These are phyloP conservation scores for Drosophila persimilis DNA, from an alignment of 1,140 invertebrate genomes.

Conservation along the genomic window DNA sequence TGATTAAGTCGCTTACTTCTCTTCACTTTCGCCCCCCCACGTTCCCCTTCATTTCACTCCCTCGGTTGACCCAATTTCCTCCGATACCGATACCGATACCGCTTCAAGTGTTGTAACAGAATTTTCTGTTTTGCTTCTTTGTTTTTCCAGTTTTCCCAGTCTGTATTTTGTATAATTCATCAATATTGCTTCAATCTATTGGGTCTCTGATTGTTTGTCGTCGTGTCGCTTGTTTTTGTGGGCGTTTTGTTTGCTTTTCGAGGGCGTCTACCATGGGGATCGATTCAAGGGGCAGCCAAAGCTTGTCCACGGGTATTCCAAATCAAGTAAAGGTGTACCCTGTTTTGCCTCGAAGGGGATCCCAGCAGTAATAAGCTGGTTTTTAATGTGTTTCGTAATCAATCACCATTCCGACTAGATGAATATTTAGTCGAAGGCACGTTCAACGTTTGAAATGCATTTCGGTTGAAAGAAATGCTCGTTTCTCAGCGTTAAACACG, in stretches of 20 bases:
- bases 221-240: slow-evolving; percentile 25
- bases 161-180: slow-evolving; percentile 57
- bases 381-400: slow-evolving; percentile 7
- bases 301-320: too few relatives aligned
- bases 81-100: not conserved
- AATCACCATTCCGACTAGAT: slow-evolving; percentile 8
- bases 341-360: too few relatives aligned
- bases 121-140: slow-evolving; percentile 32
- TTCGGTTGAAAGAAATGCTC: slow-evolving; percentile 30
- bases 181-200: slow-evolving; percentile 64
- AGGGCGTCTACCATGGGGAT: slow-evolving; percentile 32
- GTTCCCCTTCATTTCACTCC: slow-evolving; percentile 39
- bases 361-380: not conserved
- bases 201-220: slow-evolving; percentile 25
- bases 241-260: slow-evolving; percentile 40
- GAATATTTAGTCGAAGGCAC: slow-evolving; percentile 36
- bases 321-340: not conserved
- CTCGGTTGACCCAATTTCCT: slow-evolving; percentile 44
- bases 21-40: not conserved
- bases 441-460: slow-evolving; percentile 39
- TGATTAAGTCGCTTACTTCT: not conserved
- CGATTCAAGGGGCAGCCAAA: not conserved
- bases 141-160: not conserved
- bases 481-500: slow-evolving; percentile 53
- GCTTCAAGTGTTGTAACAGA: slow-evolving; percentile 56